Percentiles rank a stretch among this genome's conserved stretches.
phyloP scores from a whole-genome alignment of 2,888 invertebrate genomes.

The Drosophila maculinotata region DNA sequence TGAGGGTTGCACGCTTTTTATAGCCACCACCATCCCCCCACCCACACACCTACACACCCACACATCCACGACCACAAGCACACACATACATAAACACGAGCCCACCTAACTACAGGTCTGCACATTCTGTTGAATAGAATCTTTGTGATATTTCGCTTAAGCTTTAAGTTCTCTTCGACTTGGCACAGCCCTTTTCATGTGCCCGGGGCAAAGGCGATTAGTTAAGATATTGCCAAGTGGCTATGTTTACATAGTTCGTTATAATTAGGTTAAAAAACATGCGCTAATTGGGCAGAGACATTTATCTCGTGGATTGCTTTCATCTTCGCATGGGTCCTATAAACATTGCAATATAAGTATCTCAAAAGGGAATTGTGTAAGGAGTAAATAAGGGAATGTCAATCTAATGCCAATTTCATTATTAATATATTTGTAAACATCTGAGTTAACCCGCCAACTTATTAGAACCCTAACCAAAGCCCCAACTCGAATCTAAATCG shows the following conservation, averaged over 20 bases:
- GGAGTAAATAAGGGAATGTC: no score
- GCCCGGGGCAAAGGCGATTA: conserved; percentile 32
- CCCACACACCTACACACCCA: conserved; percentile 1
- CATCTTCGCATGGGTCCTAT: no score
- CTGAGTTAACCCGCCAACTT: conserved; percentile 10
- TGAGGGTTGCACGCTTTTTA: conserved; percentile 76
- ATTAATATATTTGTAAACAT: no score
- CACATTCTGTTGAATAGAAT: conserved; percentile 14
- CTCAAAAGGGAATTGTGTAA: not conserved
- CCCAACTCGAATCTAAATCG: not conserved
- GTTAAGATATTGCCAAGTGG: conserved; percentile 16
- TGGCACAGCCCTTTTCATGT: conserved; percentile 12
- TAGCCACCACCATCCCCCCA: conserved; percentile 36
- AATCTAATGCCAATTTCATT: no score
- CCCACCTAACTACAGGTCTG: not conserved
- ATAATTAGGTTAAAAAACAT: conserved; percentile 1
- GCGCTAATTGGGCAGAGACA: not conserved
- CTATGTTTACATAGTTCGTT: conserved; percentile 6
- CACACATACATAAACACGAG: not conserved
- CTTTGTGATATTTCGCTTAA: not conserved
- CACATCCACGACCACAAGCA: not conserved
- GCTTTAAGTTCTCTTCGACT: conserved; percentile 4
- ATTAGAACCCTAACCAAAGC: conserved; percentile 20
- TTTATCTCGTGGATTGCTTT: not conserved
- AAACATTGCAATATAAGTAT: not conserved